A percentile compares a stretch with the other conserved stretches of the same genome.
phyloP scores from a whole-genome alignment of 2,797 vertebrate genomes.

The Molossus alvarezi region DNA sequence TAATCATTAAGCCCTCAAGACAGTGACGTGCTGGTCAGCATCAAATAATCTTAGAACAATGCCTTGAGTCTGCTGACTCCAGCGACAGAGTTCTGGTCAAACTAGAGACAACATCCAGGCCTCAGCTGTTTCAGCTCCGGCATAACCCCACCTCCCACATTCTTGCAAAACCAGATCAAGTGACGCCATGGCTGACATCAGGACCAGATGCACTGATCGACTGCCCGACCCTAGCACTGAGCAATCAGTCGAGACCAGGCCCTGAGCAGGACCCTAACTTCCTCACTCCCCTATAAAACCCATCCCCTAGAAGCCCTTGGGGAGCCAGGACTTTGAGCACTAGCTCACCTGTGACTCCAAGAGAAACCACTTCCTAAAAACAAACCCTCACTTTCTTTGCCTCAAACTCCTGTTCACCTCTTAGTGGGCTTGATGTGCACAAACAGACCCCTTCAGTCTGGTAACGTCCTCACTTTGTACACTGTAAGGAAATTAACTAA shows the following conservation, averaged over 20 bases:
- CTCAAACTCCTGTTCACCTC: not conserved
- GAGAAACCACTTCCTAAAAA: not conserved
- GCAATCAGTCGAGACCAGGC: not conserved
- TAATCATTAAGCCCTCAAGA: not conserved
- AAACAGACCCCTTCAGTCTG: not conserved
- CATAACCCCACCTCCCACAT: not conserved
- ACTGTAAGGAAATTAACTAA: conserved; percentile 22
- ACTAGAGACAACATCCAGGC: not conserved
- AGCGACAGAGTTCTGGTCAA: not conserved
- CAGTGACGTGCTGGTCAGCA: not conserved
- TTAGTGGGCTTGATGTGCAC: not conserved
- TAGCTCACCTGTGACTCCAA: not conserved
- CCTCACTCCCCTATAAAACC: not conserved
- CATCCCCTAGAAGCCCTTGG: not conserved
- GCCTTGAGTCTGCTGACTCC: not conserved
- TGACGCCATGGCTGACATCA: not conserved
- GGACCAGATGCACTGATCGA: not conserved
- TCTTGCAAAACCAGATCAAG: not conserved
- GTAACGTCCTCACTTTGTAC: not conserved
- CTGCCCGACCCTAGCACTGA: not conserved
- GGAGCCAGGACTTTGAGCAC: not conserved
- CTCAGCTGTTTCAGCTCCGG: not conserved
- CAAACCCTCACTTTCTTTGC: not conserved
- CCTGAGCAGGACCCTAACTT: not conserved
- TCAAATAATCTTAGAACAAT: not conserved